Percentiles rank a stretch among this genome's conserved stretches.
phyloP scores from a whole-genome alignment of 2,888 invertebrate genomes.

The Amiota minor region DNA sequence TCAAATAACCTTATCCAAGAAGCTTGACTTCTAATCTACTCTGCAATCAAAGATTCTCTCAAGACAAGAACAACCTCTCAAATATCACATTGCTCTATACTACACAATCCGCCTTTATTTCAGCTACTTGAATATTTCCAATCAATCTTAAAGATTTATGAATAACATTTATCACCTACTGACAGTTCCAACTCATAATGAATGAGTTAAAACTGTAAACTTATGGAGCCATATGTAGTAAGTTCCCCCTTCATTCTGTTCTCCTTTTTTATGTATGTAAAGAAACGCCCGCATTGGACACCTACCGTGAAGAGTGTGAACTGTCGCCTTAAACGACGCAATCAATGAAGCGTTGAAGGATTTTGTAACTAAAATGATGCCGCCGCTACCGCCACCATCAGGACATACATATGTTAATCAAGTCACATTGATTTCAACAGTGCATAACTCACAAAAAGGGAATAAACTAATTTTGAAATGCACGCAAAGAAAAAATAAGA shows the following conservation, averaged over 20 bases:
- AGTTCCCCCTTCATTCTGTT: neutral
- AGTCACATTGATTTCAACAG: slow-evolving; percentile 56
- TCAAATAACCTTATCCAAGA: too few relatives aligned
- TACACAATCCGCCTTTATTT: too few relatives aligned
- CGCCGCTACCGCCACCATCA: slow-evolving; percentile 30
- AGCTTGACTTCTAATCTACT: too few relatives aligned
- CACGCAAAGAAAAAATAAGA: slow-evolving; percentile 12
- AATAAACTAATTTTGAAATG: slow-evolving; percentile 44
- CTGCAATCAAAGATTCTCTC: too few relatives aligned
- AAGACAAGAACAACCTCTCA: too few relatives aligned
- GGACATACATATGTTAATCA: slow-evolving; percentile 68
- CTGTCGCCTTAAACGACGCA: slow-evolving; percentile 47
- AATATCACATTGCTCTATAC: too few relatives aligned
- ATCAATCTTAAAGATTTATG: slow-evolving; percentile 37
- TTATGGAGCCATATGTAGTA: slow-evolving; percentile 21
- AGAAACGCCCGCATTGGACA: slow-evolving; percentile 26
- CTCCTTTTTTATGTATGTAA: slow-evolving; percentile 1
- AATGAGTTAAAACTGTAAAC: slow-evolving; percentile 65
- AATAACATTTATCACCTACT: slow-evolving; percentile 58
- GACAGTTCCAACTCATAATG: slow-evolving; percentile 54
- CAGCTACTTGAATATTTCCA: too few relatives aligned
- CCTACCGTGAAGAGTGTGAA: slow-evolving; percentile 3
- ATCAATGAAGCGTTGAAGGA: slow-evolving; percentile 2
- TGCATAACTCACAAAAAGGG: slow-evolving; percentile 52
- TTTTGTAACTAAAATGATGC: slow-evolving; percentile 1